Percentiles rank a stretch among this genome's conserved stretches.
phyloP scores from a whole-genome alignment of 2,797 vertebrate genomes.

The Mus spretus region DNA sequence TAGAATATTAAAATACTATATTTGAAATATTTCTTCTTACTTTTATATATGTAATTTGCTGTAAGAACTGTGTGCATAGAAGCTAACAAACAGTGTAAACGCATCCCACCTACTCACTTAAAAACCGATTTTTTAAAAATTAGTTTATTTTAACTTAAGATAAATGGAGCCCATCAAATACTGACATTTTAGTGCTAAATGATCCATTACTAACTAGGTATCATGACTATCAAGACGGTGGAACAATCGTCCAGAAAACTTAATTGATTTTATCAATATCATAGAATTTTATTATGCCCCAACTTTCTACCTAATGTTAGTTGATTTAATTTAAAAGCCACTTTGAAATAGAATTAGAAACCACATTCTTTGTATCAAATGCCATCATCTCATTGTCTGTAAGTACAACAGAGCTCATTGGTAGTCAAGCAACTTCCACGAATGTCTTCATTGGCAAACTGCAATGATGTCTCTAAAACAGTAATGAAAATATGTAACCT shows the following conservation, averaged over 20 bases:
- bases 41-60: background rate
- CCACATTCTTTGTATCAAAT: background rate
- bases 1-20: background rate
- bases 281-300: constrained; percentile 15
- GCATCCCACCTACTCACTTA: background rate
- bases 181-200: background rate
- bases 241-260: background rate
- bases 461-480: background rate
- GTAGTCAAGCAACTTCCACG: background rate
- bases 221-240: background rate
- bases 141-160: background rate
- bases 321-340: background rate
- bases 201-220: background rate
- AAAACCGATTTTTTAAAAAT: background rate
- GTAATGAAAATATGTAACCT: background rate
- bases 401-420: background rate
- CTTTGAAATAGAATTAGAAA: background rate
- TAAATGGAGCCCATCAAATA: background rate
- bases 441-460: background rate
- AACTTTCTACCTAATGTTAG: background rate
- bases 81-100: background rate
- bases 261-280: constrained; percentile 40
- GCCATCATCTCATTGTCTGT: background rate
- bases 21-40: background rate
- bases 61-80: background rate